Base-by-base conservation (phyloP, 1,140 invertebrate genomes). In the Metopolophium dirhodum region DNA sequence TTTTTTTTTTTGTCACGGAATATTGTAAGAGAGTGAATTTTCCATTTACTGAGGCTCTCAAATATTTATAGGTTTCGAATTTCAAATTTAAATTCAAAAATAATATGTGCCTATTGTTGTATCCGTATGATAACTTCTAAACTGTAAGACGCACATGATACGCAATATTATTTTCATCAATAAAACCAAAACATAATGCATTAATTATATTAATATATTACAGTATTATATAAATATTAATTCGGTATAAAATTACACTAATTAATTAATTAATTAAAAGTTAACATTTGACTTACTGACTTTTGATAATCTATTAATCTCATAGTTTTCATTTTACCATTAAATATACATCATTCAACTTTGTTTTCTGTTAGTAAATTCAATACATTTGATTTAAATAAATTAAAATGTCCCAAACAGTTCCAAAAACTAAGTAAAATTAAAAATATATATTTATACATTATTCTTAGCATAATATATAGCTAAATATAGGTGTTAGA, bases 1-100 rank as follows among this genome's bases (percentile, higher is more conserved):
- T 57, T 57, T 51, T 68, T 68, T 35, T 83, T 51, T 83, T 37
- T 49, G 90, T 92, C 68, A 83, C 7, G 61, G 90, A 91, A 92
- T 83, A 92, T 92, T 30, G n/a, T 57, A n/a, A 9, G 90, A 68
- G 90, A 68, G 90, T 92, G 35, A 77, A 83, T 92, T 92, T 92
- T 82, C 26, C 68, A 35, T 3, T 92, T 92, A 26, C n/a, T 45
- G 90, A 20, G n/a, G 11, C 23, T 20, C 35, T 18, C 88, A 26
- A 26, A 41, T 30, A 20, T 1, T 20, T 49, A 35, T 54, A 54
- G n/a, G 49, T 54, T 54, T 54, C 22, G 49, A 35, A 89, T 89
- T 89, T 89, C 37, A 89, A 54, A 89, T 86, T 86, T 47, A 86
- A 41, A 86, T 54, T 51, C 35, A 54, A 54, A 89, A 54, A 54